Evolutionary conservation across 2,797 vertebrate genomes (phyloP).

Genomic region (Trematomus bernacchii): DNA sequence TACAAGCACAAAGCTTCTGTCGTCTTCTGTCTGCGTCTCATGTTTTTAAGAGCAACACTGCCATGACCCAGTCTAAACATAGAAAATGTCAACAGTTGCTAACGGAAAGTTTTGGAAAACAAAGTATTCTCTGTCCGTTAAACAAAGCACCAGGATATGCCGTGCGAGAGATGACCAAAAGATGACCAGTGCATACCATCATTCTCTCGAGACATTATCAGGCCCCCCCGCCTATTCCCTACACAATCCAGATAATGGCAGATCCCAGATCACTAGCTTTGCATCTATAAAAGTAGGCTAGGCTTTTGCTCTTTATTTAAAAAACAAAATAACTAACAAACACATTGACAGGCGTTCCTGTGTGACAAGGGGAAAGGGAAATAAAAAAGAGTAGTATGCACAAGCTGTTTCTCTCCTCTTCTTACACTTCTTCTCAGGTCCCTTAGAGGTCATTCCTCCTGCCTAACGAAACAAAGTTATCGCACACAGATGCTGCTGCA

Average conservation of each 20-base stretch:
- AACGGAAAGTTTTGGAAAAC: constrained; percentile 73
- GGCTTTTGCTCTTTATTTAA: constrained; percentile 17
- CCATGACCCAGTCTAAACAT: constrained; percentile 48
- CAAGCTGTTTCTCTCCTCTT: constrained; percentile 64
- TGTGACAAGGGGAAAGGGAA: constrained; percentile 53
- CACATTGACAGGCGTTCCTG: constrained; percentile 76
- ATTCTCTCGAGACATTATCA: constrained; percentile 61
- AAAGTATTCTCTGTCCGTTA: constrained; percentile 53
- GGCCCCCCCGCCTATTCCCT: constrained; percentile 25
- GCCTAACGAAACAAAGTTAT: constrained; percentile 52
- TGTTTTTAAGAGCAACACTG: constrained; percentile 37
- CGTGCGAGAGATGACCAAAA: constrained; percentile 60
- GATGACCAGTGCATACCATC: constrained; percentile 70
- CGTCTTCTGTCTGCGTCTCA: constrained; percentile 12
- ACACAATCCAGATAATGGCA: constrained; percentile 21
- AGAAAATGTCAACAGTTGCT: constrained; percentile 72
- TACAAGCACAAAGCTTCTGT: constrained; percentile 24
- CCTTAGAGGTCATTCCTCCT: constrained; percentile 70
- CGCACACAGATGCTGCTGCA: constrained; percentile 50
- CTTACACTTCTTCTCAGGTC: constrained; percentile 33
- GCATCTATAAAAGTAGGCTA: constrained; percentile 22
- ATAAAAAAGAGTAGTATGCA: constrained; percentile 16
- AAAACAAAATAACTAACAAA: constrained; percentile 26
- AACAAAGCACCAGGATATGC: constrained; percentile 50
- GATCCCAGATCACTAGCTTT: constrained; percentile 26